Conservation (phyloP, 2,888 invertebrate genomes). For the Amiota communis region DNA sequence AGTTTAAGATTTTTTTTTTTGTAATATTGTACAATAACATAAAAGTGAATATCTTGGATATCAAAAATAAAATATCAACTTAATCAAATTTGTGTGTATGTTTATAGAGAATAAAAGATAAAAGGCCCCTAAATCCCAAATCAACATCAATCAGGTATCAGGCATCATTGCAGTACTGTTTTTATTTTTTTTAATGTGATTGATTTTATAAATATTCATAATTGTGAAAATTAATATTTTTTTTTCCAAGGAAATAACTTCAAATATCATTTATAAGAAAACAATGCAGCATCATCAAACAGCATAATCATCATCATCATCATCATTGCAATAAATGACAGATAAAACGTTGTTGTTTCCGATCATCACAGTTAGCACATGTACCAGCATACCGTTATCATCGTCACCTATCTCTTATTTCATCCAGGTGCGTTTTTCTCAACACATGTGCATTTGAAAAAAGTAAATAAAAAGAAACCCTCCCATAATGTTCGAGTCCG, state of each 20-base stretch:
- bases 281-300: neutral
- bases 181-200: slow-evolving; percentile 6
- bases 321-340: neutral
- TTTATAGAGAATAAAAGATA: neutral
- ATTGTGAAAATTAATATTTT: too few species aligned
- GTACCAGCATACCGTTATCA: neutral
- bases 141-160: too few species aligned
- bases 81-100: neutral
- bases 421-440: slow-evolving; percentile 1
- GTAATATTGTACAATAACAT: neutral
- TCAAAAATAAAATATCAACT: too few species aligned
- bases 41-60: neutral
- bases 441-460: too few species aligned
- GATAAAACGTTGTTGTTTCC: neutral
- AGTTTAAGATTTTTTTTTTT: neutral
- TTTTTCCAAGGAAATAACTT: too few species aligned
- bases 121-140: neutral
- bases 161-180: neutral
- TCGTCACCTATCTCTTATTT: neutral
- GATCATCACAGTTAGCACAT: neutral
- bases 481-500: too few species aligned
- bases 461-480: too few species aligned
- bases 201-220: neutral
- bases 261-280: neutral
- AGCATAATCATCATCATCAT: neutral